Conservation (phyloP, 23 tunicate species). For the Ascidia mentula region DNA sequence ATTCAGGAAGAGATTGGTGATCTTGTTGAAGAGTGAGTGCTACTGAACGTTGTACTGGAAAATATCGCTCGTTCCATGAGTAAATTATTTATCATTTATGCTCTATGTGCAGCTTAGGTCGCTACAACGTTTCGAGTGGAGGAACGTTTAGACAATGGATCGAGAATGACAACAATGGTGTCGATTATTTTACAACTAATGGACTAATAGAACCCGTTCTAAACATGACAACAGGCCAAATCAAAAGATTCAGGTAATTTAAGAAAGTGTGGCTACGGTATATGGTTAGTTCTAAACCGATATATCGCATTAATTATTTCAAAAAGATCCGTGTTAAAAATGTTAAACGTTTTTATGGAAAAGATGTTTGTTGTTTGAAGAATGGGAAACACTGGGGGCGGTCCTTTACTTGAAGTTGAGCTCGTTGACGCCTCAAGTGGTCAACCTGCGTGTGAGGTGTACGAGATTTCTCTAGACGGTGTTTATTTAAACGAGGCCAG, state of each 20-base stretch:
- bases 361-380: no score
- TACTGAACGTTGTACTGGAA: no score
- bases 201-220: conserved; percentile 16
- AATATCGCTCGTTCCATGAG: no score
- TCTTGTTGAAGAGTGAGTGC: not conserved
- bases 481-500: not conserved
- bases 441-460: not conserved
- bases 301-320: no score
- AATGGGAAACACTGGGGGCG: not conserved
- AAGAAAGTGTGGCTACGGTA: no score
- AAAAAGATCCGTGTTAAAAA: no score
- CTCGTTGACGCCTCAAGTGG: not conserved
- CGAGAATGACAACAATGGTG: not conserved
- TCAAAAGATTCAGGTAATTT: conserved; percentile 24
- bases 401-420: not conserved
- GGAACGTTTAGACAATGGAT: conserved; percentile 5
- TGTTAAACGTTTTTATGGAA: no score
- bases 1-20: not conserved
- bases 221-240: conserved; percentile 9
- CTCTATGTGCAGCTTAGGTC: not conserved
- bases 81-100: no score
- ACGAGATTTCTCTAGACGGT: not conserved
- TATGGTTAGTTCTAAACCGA: no score
- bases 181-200: conserved; percentile 14
- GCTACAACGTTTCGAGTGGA: not conserved